Evolutionary conservation across 2,888 invertebrate species (phyloP), one percentile per base, ranked within the genome.

Genomic region (Nasonia oneida): DNA sequence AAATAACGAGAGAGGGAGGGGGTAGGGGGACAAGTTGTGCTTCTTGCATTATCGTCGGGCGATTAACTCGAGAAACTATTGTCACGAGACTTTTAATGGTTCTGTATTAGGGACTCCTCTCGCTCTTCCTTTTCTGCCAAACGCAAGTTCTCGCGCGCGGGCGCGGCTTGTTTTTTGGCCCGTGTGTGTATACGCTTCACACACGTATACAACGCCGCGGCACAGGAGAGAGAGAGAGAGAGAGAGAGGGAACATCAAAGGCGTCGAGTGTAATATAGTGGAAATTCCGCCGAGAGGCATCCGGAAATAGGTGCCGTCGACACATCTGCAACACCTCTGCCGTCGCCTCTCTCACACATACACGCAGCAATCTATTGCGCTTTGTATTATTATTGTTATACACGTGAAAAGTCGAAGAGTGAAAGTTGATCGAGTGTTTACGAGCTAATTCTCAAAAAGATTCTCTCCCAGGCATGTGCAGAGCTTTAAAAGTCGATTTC

Each of bases 241-340:
- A n/a, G 29, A 29, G 29, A 29, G 29, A 29, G 57, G 23, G 39
- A 80, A 86, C 86, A 83, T 83, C 83, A 86, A 86, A 86, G 79
- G 85, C 53, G 39, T 3, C 29, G 39, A 23, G 71, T 75, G 73
- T 79, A 79, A 79, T 86, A 79, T 70, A 82, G 70, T 47, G 82
- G 79, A 82, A 86, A 82, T 79, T 83, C 18, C 53, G 75, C 53
- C 75, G 57, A 18, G 75, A 76, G 71, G 79, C 77, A 86, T 74
- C 37, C 61, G 61, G 67, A 67, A 81, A 81, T 77, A 81, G 85
- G 71, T 79, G 67, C n/a, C 70, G 79, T 15, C 53, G 79, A 53
- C 73, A n/a, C 77, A 77, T 73, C 76, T 64, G 57, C 61, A 70
- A 73, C 77, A 57, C 76, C 47, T 73, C 61, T 61, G 53, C 50